Conservation (phyloP, 2,888 invertebrate genomes). For the Blastobasis lacticolella region DNA sequence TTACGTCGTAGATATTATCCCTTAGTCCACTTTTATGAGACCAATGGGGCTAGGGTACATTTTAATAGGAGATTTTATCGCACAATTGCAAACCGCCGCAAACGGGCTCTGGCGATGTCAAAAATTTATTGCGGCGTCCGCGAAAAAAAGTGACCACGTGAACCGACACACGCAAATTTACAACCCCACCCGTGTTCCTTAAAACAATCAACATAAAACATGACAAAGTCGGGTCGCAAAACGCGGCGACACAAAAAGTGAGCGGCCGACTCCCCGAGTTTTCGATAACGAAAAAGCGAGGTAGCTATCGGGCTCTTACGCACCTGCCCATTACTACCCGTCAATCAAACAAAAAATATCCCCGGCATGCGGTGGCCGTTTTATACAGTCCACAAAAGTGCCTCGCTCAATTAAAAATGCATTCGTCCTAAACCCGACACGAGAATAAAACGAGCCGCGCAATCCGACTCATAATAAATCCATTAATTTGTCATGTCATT, state of each 20-base stretch:
- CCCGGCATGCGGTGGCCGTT: slow-evolving; percentile 67
- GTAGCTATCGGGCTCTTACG: slow-evolving; percentile 65
- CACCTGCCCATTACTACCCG: slow-evolving; percentile 73
- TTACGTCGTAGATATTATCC: no score
- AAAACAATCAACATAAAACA: slow-evolving; percentile 47
- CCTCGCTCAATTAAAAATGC: slow-evolving; percentile 74
- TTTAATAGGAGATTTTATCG: no score
- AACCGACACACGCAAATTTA: slow-evolving; percentile 28
- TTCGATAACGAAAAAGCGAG: slow-evolving; percentile 56
- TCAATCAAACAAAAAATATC: slow-evolving; percentile 72
- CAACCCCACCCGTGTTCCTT: slow-evolving; percentile 34
- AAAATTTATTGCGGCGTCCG: slow-evolving; percentile 3
- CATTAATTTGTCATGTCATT: slow-evolving; percentile 75
- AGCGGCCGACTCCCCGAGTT: slow-evolving; percentile 38
- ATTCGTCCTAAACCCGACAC: slow-evolving; percentile 66
- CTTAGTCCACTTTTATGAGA: no score
- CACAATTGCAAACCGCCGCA: no score
- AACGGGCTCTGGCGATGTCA: background rate
- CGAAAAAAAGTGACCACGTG: slow-evolving; percentile 14
- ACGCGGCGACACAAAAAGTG: slow-evolving; percentile 51
- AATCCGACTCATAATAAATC: slow-evolving; percentile 70
- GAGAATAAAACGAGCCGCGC: slow-evolving; percentile 57
- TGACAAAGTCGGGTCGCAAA: slow-evolving; percentile 43
- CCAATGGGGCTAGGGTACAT: no score
- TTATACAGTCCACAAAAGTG: slow-evolving; percentile 71